Percentiles rank a stretch among this genome's conserved stretches.
phyloP scores from a whole-genome alignment of 1,140 invertebrate genomes.

The Solen grandis region DNA sequence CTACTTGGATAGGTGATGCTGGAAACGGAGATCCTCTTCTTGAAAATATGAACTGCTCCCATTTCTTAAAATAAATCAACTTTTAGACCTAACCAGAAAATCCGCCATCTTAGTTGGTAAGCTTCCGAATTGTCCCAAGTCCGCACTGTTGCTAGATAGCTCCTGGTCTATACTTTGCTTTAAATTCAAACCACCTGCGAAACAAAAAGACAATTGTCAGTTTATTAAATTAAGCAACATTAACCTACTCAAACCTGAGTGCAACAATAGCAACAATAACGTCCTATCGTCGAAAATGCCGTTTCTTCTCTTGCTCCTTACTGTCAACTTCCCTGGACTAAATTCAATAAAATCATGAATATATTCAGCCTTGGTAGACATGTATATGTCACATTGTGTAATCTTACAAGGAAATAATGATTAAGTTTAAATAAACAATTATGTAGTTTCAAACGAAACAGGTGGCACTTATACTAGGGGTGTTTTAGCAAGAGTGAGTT shows the following conservation, averaged over 20 bases:
- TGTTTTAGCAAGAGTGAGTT: no score
- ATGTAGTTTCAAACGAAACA: no score
- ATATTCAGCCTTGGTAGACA: background rate
- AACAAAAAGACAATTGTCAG: no score
- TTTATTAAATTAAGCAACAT: background rate
- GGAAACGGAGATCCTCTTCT: background rate
- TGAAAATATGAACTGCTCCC: no score
- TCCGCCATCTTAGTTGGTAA: no score
- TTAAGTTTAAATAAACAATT: no score
- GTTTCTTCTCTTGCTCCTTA: conserved; percentile 8
- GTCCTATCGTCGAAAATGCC: conserved; percentile 20
- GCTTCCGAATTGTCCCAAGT: no score
- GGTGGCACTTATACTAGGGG: no score
- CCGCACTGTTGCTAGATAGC: no score
- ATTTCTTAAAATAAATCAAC: no score
- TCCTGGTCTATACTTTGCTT: conserved; percentile 4
- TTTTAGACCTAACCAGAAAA: no score
- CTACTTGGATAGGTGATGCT: background rate
- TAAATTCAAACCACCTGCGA: conserved; percentile 17
- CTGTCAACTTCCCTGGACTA: background rate
- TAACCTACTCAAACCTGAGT: background rate
- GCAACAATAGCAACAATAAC: conserved; percentile 10
- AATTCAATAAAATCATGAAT: conserved; percentile 14
- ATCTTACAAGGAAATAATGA: no score
- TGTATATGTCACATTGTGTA: background rate